phyloP scores from a whole-genome alignment of 2,888 invertebrate genomes.

The Ennomos quercinarius region DNA sequence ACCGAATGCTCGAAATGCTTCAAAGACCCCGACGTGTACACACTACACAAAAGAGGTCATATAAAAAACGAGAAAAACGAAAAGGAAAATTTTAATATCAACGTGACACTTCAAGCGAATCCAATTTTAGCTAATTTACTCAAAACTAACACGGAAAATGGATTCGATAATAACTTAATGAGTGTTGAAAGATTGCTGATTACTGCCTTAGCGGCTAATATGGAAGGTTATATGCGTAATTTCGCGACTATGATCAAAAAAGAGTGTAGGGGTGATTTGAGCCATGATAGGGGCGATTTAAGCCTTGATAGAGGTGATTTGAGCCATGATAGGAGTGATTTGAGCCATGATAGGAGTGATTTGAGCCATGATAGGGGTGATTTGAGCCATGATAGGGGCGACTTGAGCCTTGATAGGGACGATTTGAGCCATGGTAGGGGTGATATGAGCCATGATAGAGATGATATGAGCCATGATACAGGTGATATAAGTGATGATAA shows the following conservation, averaged over 20 bases:
- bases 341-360: neutral
- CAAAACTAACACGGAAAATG: conserved; percentile 49
- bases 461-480: neutral
- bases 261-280: conserved; percentile 19
- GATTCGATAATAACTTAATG: conserved; percentile 52
- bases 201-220: conserved; percentile 64
- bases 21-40: conserved; percentile 76
- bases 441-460: conserved; percentile 10
- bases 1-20: conserved; percentile 74
- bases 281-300: conserved; percentile 5
- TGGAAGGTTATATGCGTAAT: conserved; percentile 68
- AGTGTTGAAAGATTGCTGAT: conserved; percentile 63
- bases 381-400: neutral
- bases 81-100: conserved; percentile 62
- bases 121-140: conserved; percentile 75
- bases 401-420: neutral
- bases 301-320: conserved; percentile 1
- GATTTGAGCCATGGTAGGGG: neutral
- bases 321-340: conserved; percentile 4
- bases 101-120: conserved; percentile 66
- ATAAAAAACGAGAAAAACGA: conserved; percentile 33
- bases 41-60: conserved; percentile 68
- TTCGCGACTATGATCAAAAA: conserved; percentile 49
- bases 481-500: conserved; percentile 1
- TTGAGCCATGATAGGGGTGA: conserved; percentile 5